A percentile compares a stretch with the other conserved stretches of the same genome.
These are phyloP conservation scores for Macrophya alboannulata DNA, from an alignment of 2,888 invertebrate genomes.

Conservation along the genomic window DNA sequence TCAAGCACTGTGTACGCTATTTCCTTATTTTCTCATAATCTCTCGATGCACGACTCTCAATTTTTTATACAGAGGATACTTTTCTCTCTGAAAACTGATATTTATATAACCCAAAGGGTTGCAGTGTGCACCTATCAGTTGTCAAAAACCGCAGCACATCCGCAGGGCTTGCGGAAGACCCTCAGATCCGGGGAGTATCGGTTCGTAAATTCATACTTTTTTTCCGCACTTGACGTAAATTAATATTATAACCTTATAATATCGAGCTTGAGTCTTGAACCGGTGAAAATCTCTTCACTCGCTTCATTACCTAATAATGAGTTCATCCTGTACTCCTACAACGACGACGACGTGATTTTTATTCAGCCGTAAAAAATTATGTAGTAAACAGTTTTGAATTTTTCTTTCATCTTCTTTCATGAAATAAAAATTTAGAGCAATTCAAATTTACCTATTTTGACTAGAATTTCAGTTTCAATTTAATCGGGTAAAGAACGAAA, in stretches of 20 bases:
- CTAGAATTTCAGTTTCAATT: not conserved
- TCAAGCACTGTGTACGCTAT: not conserved
- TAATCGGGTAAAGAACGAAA: not conserved
- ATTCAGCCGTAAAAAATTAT: not conserved
- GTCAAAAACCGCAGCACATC: conserved; percentile 49
- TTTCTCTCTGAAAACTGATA: conserved; percentile 17
- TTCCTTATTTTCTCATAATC: not conserved
- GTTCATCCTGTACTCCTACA: conserved; percentile 28
- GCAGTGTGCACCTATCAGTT: conserved; percentile 35
- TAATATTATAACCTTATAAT: conserved; percentile 14
- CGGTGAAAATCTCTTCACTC: conserved; percentile 37
- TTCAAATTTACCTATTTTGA: not conserved
- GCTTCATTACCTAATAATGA: conserved; percentile 34
- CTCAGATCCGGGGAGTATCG: conserved; percentile 13
- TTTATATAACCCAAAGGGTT: conserved; percentile 19
- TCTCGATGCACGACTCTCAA: conserved; percentile 20
- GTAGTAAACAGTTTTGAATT: not conserved
- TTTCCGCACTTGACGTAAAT: conserved; percentile 9
- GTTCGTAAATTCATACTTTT: not conserved
- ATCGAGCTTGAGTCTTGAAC: not conserved
- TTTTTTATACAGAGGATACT: not conserved
- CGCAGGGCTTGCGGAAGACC: conserved; percentile 46
- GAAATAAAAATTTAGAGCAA: not conserved
- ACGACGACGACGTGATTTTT: not conserved
- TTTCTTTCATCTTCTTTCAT: not conserved